These are phyloP conservation scores for Sweltsa coloradensis DNA, from an alignment of 1,140 invertebrate genomes.

Conservation along the genomic window DNA sequence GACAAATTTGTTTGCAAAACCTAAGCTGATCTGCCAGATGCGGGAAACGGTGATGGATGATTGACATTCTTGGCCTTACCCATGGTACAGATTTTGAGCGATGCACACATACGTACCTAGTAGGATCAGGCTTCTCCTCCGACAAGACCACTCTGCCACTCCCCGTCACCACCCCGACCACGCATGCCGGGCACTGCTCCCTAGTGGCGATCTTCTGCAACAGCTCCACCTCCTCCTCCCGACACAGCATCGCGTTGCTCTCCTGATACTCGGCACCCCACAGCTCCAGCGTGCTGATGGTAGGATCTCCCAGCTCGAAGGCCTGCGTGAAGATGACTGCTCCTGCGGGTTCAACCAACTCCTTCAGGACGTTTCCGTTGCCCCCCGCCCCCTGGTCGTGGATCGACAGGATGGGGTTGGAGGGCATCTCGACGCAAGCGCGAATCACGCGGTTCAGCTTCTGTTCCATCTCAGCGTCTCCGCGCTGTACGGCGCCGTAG, in stretches of 20 bases:
- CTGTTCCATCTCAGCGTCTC: constrained; percentile 98
- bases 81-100: no score
- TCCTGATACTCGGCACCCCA: constrained; percentile 99
- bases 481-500: constrained; percentile 92
- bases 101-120: no score
- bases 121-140: neutral
- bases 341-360: constrained; percentile 86
- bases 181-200: constrained; percentile 85
- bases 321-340: constrained; percentile 79
- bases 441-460: constrained; percentile 89
- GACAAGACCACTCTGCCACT: no score
- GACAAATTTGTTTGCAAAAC: no score
- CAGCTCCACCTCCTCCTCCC: constrained; percentile 43
- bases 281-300: constrained; percentile 81
- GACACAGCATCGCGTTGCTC: constrained; percentile 79
- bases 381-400: constrained; percentile 96
- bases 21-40: no score
- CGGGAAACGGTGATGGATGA: no score
- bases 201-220: constrained; percentile 64
- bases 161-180: constrained; percentile 88
- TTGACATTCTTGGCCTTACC: no score
- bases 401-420: constrained; percentile 88
- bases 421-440: constrained; percentile 71
- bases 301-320: constrained; percentile 89
- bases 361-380: constrained; percentile 96